Percentiles rank a stretch among this genome's conserved stretches.
Evolutionary conservation across 2,113 vertebrate species (phyloP).

Genomic region (Furnarius figulus): DNA sequence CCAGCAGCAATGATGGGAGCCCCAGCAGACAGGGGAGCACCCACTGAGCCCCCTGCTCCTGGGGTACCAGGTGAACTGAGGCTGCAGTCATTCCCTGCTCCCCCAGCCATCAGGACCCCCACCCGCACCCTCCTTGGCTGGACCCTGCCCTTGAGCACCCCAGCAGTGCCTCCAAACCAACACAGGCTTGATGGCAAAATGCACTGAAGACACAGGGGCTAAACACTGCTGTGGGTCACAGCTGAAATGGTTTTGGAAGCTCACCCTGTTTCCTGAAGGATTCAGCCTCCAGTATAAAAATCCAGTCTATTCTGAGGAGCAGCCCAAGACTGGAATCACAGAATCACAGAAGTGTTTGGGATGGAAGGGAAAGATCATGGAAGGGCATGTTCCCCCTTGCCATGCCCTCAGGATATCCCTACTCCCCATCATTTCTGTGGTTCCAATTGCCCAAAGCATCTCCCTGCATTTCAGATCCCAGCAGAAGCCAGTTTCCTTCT

Average conservation of each 20-base stretch:
- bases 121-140: rapidly evolving
- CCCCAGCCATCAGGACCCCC: not conserved
- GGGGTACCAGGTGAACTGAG: not conserved
- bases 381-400: too few species aligned
- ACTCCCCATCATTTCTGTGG: too few species aligned
- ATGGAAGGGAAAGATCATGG: not conserved
- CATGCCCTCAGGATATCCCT: too few species aligned
- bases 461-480: too few species aligned
- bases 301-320: not conserved
- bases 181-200: not conserved
- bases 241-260: not conserved
- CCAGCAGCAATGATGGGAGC: not conserved
- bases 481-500: too few species aligned
- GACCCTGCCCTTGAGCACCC: not conserved
- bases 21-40: not conserved
- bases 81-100: not conserved
- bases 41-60: not conserved
- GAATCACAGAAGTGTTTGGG: not conserved
- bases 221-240: not conserved
- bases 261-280: not conserved
- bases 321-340: not conserved
- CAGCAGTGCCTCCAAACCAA: not conserved
- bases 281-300: not conserved
- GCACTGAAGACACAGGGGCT: rapidly evolving
- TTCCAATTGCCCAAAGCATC: too few species aligned